Conservation (phyloP, 2,888 invertebrate genomes). For the Neoitamus cyanurus region DNA sequence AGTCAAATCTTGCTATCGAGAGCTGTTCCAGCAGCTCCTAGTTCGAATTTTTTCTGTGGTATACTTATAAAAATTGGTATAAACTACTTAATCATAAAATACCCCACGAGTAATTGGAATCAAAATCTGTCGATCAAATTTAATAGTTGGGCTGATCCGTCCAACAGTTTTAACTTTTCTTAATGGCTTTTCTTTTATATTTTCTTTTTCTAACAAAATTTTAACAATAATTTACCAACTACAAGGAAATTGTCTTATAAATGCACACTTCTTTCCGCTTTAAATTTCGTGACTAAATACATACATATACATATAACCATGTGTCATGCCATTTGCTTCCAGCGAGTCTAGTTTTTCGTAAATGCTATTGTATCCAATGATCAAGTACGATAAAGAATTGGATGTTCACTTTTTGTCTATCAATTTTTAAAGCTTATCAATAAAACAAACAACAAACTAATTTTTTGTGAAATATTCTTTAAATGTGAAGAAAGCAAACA, state of each 20-base stretch:
- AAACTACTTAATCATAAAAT: neutral
- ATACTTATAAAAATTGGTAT: neutral
- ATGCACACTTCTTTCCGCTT: neutral
- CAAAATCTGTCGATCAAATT: neutral
- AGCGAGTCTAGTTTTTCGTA: too few relatives aligned
- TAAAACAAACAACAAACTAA: too few relatives aligned
- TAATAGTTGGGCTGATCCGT: neutral
- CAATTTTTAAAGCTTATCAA: too few relatives aligned
- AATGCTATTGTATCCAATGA: too few relatives aligned
- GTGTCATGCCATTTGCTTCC: neutral
- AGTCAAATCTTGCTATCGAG: neutral
- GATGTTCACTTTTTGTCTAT: too few relatives aligned
- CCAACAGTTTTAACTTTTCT: neutral
- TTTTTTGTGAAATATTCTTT: too few relatives aligned
- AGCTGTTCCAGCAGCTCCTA: neutral
- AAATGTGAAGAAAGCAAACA: too few relatives aligned
- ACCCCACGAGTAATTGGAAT: neutral
- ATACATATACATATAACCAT: too few relatives aligned
- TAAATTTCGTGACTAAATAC: neutral
- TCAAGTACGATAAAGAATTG: too few relatives aligned
- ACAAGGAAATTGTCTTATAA: neutral
- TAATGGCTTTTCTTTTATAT: neutral
- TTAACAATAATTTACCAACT: neutral
- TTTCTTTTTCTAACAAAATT: neutral
- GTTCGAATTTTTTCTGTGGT: neutral